phyloP scores from a whole-genome alignment of 1,140 invertebrate genomes.

The Helicoverpa zea region DNA sequence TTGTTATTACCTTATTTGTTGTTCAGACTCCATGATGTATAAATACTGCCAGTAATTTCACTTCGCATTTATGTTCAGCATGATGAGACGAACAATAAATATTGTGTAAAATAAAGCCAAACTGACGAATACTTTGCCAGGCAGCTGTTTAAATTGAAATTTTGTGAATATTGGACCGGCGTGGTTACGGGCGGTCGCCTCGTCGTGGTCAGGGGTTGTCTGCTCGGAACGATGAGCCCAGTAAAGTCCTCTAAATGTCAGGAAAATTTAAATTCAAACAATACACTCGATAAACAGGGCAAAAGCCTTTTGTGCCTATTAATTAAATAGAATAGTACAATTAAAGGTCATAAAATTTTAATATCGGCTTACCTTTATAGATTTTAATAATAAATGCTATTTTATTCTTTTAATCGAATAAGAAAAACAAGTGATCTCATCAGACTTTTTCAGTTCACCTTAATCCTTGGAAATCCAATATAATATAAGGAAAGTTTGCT shows the following conservation, averaged over 20 bases:
- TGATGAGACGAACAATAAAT: background rate
- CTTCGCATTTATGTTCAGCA: background rate
- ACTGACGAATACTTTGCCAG: slow-evolving; percentile 17
- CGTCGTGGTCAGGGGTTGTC: slow-evolving; percentile 32
- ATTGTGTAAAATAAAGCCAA: slow-evolving; percentile 3
- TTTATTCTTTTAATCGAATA: background rate
- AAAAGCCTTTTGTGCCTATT: background rate
- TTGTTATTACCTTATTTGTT: background rate
- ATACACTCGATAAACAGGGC: slow-evolving; percentile 12
- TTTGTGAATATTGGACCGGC: slow-evolving; percentile 31
- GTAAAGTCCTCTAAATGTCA: slow-evolving; percentile 25
- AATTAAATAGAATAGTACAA: background rate
- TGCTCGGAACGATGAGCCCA: slow-evolving; percentile 5
- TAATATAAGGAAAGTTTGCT: slow-evolving; percentile 9
- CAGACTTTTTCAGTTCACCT: background rate
- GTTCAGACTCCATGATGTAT: too few relatives aligned
- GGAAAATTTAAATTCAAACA: slow-evolving; percentile 29
- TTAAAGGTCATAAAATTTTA: too few relatives aligned
- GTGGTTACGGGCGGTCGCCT: slow-evolving; percentile 20
- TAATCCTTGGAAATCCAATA: slow-evolving; percentile 1
- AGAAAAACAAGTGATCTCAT: background rate
- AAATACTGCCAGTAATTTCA: background rate
- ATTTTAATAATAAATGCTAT: background rate
- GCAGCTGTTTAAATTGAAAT: slow-evolving; percentile 27
- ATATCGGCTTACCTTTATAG: too few relatives aligned